phyloP scores from a whole-genome alignment of 1,140 invertebrate genomes.

The Heliothis subflexa region DNA sequence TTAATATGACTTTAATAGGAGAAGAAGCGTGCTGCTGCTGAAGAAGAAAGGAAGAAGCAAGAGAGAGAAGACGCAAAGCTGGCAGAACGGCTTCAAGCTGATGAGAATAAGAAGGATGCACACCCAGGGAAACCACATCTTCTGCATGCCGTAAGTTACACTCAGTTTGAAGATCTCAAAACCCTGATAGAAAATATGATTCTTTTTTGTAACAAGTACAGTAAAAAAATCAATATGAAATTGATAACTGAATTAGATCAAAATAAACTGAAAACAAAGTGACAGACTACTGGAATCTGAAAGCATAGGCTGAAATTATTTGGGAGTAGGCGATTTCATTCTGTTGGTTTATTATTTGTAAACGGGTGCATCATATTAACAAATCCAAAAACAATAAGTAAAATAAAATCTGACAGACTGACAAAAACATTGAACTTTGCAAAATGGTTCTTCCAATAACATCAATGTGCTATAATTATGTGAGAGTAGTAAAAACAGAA shows the following conservation, averaged over 20 bases:
- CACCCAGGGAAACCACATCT: conserved; percentile 68
- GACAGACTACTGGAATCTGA: background rate
- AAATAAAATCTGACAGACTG: no score
- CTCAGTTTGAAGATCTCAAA: background rate
- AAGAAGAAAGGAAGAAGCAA: conserved; percentile 76
- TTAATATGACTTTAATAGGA: conserved; percentile 53
- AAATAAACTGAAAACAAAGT: background rate
- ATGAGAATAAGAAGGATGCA: conserved; percentile 73
- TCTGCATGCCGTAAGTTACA: conserved; percentile 62
- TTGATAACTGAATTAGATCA: background rate
- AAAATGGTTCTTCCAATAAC: no score
- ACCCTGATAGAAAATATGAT: background rate
- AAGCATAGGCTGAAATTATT: no score
- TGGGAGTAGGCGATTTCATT: no score
- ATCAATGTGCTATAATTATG: background rate
- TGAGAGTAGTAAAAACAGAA: background rate
- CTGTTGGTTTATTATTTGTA: no score
- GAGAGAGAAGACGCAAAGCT: conserved; percentile 82
- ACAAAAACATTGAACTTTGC: no score
- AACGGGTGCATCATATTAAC: no score
- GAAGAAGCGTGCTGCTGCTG: conserved; percentile 66
- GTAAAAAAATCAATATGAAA: background rate
- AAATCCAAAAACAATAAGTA: no score
- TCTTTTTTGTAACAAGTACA: background rate
- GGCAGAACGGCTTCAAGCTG: conserved; percentile 76